Evolutionary conservation across 2,797 vertebrate genomes (phyloP), one percentile per base, ranked within the genome.

Genomic region (Cottoperca gobio): DNA sequence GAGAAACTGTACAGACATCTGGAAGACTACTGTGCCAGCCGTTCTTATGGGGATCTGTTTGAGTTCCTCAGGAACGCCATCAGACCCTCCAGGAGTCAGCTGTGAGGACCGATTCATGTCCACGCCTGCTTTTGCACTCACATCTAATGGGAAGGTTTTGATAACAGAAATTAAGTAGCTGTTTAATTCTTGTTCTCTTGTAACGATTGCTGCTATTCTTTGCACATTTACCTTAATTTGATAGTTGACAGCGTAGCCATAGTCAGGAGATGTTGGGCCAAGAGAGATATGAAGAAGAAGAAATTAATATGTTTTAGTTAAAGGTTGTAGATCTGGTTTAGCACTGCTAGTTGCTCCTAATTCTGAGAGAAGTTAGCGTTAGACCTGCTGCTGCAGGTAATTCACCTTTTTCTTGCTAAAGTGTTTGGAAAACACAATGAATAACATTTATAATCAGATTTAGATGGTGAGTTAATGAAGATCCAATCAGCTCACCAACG

Each of bases 1-100:
- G 93, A 21, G 2, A 37, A 49, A 2, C 88, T 95, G 54, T 92
- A 40, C 7, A 0, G 3, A 0, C 37, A 68, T 11, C 84, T 94
- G 77, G 33, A 54, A 2, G 35, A 88, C 0, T 95, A 64, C 88
- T 89, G 88, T 8, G 0, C 1, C 1, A 0, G 8, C 0, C 1
- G 0, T 3, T 5, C 12, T 1, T 46, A 8, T 0, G 2, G 48
- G 54, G 52, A 82, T 1, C 79, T 94, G 77, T 94, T 92, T 17
- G 12, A 69, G 0, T 94, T 85, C 76, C 77, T 94, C 58, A 28
- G 0, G 14, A 62, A 16, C 17, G 10, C 0, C 8, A 0, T 82
- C 19, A 2, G 3, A 8, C 0, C 0, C 0, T 45, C 43, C 35
- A 39, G 0, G 23, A 92, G 89, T 84, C 76, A 2, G 0, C 79